A percentile compares a stretch with the other conserved stretches of the same genome.
Evolutionary conservation across 1,140 invertebrate species (phyloP).

Genomic region (Leptopilina clavipes): DNA sequence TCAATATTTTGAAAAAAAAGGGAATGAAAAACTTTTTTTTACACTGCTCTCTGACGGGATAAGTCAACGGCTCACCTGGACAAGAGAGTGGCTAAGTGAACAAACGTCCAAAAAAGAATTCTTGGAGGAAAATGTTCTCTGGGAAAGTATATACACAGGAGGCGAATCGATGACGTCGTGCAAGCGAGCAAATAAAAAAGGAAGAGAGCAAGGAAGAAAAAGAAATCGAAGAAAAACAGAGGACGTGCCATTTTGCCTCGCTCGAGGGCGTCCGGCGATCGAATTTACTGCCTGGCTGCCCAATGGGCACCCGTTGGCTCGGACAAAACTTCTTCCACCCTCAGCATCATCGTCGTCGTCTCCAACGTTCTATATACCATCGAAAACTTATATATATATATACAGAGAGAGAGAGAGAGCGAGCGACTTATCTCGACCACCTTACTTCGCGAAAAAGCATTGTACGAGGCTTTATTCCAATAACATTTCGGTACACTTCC

Average conservation of each 20-base stretch:
- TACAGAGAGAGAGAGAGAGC: no score
- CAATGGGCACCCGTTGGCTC: slow-evolving; percentile 58
- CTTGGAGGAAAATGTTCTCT: slow-evolving; percentile 9
- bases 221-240: slow-evolving; percentile 57
- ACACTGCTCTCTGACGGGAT: neutral
- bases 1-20: neutral
- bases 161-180: slow-evolving; percentile 30
- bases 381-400: slow-evolving; percentile 22
- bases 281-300: slow-evolving; percentile 65
- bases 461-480: slow-evolving; percentile 30
- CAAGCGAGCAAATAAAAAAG: slow-evolving; percentile 41
- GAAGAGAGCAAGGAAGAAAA: slow-evolving; percentile 53
- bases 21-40: neutral
- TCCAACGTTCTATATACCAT: slow-evolving; percentile 44
- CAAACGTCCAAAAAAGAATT: slow-evolving; percentile 27
- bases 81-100: neutral
- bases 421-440: slow-evolving; percentile 32
- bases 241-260: slow-evolving; percentile 58
- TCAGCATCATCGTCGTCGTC: slow-evolving; percentile 41
- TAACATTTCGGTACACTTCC: slow-evolving; percentile 33
- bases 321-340: slow-evolving; percentile 60
- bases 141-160: neutral
- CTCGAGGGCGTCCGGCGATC: slow-evolving; percentile 59
- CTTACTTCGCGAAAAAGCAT: slow-evolving; percentile 26
- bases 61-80: slow-evolving; percentile 20